Evolutionary conservation across 2,113 vertebrate species (phyloP).

Genomic region (Tenrec ecaudatus): DNA sequence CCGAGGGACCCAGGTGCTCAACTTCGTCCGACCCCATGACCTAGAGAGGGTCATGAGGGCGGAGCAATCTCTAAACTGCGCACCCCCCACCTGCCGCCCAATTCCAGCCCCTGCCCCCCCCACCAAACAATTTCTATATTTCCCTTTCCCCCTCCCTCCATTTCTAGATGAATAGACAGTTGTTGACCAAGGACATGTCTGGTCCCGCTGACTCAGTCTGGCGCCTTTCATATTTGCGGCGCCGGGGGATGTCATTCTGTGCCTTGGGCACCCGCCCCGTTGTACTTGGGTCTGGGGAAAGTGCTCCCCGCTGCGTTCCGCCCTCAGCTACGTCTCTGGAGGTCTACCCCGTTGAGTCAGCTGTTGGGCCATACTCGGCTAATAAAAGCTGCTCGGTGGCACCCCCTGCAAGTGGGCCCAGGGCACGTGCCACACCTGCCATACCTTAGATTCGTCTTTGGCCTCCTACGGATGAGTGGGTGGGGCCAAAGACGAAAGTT

Average conservation of each 20-base stretch:
- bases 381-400: neutral
- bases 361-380: neutral
- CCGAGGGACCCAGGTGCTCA: constrained; percentile 42
- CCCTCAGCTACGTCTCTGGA: neutral
- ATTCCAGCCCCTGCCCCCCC: too few species aligned
- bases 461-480: neutral
- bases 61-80: neutral
- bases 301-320: too few species aligned
- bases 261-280: too few species aligned
- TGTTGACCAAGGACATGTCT: neutral
- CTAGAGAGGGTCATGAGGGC: neutral
- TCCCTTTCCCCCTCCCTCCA: neutral
- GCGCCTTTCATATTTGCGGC: neutral
- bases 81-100: too few species aligned
- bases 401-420: neutral
- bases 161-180: neutral
- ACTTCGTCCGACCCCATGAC: neutral
- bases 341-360: neutral
- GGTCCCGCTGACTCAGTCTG: neutral
- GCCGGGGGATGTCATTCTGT: neutral
- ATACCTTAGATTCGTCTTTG: neutral
- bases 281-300: neutral
- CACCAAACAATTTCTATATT: neutral
- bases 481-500: constrained; percentile 37
- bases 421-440: neutral